A percentile compares a stretch with the other conserved stretches of the same genome.
Conservation (phyloP, 2,888 invertebrate species). For the Drosophila infuscata region DNA sequence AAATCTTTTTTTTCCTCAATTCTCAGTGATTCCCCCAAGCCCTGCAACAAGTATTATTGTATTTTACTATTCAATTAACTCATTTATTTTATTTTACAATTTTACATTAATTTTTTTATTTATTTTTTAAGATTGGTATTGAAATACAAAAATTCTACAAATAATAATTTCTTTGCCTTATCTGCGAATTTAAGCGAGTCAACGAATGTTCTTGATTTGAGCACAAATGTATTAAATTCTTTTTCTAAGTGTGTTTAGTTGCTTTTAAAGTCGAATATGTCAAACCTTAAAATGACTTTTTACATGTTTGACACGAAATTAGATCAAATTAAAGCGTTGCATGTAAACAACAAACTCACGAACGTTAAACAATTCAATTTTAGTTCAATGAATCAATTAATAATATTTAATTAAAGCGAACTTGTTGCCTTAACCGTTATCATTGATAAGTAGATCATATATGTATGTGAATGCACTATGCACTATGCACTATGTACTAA, state of each 20-base stretch:
- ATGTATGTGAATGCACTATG: constrained; percentile 1
- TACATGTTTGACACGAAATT: too few relatives aligned
- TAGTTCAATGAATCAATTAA: too few relatives aligned
- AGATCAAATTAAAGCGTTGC: too few relatives aligned
- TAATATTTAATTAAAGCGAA: not conserved
- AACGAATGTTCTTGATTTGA: not conserved
- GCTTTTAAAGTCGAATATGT: not conserved
- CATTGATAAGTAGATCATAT: constrained; percentile 9
- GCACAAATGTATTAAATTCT: not conserved
- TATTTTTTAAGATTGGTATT: too few relatives aligned
- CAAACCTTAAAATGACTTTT: not conserved
- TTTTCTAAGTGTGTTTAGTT: not conserved
- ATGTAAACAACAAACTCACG: too few relatives aligned
- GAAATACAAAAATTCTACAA: too few relatives aligned
- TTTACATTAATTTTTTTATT: too few relatives aligned
- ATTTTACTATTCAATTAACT: too few relatives aligned
- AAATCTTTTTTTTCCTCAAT: not conserved
- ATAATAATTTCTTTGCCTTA: not conserved
- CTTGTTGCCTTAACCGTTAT: constrained; percentile 34
- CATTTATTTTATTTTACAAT: too few relatives aligned
- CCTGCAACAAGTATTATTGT: too few relatives aligned
- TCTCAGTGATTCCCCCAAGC: too few relatives aligned
- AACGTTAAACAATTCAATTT: too few relatives aligned
- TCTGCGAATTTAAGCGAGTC: not conserved
- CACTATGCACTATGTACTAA: not conserved